phyloP scores from a whole-genome alignment of 2,888 invertebrate species.

The Pterostichus madidus region DNA sequence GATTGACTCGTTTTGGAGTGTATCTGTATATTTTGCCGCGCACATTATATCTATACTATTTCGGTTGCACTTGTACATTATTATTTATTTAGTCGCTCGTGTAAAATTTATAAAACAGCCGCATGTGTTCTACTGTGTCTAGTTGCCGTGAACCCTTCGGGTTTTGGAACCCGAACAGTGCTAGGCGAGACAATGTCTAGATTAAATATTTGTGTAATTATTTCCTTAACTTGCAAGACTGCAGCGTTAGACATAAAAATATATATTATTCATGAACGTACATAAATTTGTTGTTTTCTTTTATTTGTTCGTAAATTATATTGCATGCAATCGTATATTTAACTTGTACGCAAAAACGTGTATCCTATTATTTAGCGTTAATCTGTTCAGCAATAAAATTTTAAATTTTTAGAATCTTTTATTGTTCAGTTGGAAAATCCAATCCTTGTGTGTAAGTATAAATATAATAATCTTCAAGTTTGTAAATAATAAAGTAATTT shows the following conservation, averaged over 20 bases:
- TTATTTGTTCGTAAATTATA: constrained; percentile 25
- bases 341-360: constrained; percentile 11
- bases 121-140: constrained; percentile 32
- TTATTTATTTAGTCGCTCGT: constrained; percentile 15
- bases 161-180: too few species aligned
- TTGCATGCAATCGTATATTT: constrained; percentile 11
- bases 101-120: constrained; percentile 23
- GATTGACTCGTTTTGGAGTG: not conserved
- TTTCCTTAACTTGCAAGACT: constrained; percentile 45
- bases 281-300: constrained; percentile 33
- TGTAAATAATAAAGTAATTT: constrained; percentile 9
- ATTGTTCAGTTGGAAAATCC: not conserved
- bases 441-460: constrained; percentile 1
- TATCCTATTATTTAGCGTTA: constrained; percentile 13
- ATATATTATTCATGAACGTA: constrained; percentile 38
- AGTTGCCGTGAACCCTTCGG: too few species aligned
- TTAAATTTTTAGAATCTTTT: not conserved
- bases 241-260: constrained; percentile 29
- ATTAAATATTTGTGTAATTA: constrained; percentile 32
- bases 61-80: constrained; percentile 18
- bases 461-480: not conserved
- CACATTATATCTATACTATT: constrained; percentile 1
- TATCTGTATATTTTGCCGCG: not conserved
- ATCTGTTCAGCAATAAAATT: constrained; percentile 3
- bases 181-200: constrained; percentile 47